Conservation (phyloP, 1,140 invertebrate genomes). For the Anoplolepis gracilipes region DNA sequence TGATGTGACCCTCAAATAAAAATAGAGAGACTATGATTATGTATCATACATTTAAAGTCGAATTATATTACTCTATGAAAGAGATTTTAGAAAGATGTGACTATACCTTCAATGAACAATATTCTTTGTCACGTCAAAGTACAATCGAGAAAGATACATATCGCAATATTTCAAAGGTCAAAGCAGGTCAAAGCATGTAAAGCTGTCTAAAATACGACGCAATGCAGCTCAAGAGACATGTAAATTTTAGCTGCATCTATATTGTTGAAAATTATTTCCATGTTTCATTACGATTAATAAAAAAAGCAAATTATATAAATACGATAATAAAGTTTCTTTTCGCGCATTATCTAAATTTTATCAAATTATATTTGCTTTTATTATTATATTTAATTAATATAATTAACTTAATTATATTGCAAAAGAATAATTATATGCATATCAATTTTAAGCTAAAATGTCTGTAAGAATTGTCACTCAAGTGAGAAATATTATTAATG, state of each 20-base stretch:
- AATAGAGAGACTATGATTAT: neutral
- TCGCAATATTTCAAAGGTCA: slow-evolving; percentile 1
- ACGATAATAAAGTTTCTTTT: neutral
- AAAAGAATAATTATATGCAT: no score
- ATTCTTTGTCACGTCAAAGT: neutral
- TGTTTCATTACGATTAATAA: slow-evolving; percentile 51
- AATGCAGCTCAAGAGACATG: slow-evolving; percentile 30
- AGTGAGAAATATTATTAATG: no score
- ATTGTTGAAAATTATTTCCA: neutral
- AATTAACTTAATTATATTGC: no score
- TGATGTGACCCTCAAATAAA: neutral
- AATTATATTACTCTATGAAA: neutral
- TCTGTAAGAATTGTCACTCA: no score
- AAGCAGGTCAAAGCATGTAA: neutral
- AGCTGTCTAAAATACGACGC: neutral
- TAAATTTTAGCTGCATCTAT: neutral
- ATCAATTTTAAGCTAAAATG: no score
- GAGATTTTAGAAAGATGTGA: neutral
- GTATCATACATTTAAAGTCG: neutral
- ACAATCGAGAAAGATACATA: neutral
- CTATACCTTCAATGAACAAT: neutral
- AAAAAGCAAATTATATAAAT: slow-evolving; percentile 15
- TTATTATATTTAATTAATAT: no score
- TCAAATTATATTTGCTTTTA: no score
- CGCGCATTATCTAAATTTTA: no score